Conservation (phyloP, 2,888 invertebrate genomes). For the Lydus trimaculatus region DNA sequence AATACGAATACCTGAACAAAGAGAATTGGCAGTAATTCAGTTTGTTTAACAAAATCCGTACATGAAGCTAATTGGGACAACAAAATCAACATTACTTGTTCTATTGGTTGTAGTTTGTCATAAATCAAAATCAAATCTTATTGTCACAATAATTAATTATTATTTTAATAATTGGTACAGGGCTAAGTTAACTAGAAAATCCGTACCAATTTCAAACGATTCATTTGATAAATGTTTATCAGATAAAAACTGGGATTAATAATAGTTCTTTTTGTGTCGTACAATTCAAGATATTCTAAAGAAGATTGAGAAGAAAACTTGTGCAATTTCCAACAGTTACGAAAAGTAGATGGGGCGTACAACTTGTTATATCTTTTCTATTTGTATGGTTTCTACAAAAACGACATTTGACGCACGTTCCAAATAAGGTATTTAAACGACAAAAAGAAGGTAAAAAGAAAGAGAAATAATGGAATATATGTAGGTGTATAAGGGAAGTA, state of each 20-base stretch:
- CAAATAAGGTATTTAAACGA: neutral
- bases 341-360: neutral
- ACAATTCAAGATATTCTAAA: neutral
- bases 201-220: neutral
- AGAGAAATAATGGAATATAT: neutral
- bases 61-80: conserved; percentile 6
- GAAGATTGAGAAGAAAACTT: conserved; percentile 3
- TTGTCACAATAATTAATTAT: conserved; percentile 1
- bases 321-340: conserved; percentile 4
- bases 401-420: conserved; percentile 7
- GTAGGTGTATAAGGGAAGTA: neutral
- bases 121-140: neutral
- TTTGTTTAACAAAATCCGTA: conserved; percentile 6
- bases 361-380: conserved; percentile 1
- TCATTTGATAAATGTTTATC: conserved; percentile 1
- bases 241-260: neutral
- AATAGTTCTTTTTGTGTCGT: neutral
- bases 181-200: neutral
- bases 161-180: neutral
- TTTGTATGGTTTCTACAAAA: neutral
- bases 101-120: neutral
- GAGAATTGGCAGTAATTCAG: conserved; percentile 2
- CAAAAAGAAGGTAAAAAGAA: neutral
- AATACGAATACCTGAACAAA: conserved; percentile 5
- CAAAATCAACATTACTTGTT: neutral